phyloP scores from a whole-genome alignment of 2,113 vertebrate species.

The Sander vitreus region DNA sequence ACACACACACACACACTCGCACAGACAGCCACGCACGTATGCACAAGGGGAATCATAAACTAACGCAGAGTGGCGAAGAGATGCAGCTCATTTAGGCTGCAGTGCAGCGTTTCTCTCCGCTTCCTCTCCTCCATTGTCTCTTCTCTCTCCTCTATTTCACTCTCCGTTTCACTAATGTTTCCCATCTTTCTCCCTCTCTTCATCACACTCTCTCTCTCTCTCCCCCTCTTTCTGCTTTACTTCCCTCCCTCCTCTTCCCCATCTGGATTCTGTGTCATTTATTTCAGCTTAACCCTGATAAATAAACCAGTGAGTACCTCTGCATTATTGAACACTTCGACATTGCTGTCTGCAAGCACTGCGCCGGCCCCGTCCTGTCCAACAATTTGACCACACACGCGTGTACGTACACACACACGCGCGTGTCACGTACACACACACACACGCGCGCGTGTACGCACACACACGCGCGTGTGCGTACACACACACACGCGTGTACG shows the following conservation, averaged over 20 bases:
- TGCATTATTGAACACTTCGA: slow-evolving; percentile 80
- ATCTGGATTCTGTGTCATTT: slow-evolving; percentile 74
- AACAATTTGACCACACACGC: slow-evolving; percentile 61
- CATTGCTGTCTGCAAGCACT: slow-evolving; percentile 60
- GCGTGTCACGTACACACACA: slow-evolving; percentile 6
- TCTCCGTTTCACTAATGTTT: slow-evolving; percentile 38
- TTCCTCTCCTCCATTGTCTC: slow-evolving; percentile 62
- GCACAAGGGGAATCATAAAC: slow-evolving; percentile 57
- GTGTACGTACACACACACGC: slow-evolving; percentile 13
- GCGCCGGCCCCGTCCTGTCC: slow-evolving; percentile 36
- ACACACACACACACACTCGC: not conserved
- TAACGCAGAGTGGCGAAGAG: slow-evolving; percentile 47
- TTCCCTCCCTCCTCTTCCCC: slow-evolving; percentile 26
- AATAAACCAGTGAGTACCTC: slow-evolving; percentile 77
- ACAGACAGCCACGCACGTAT: slow-evolving; percentile 22
- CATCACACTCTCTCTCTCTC: slow-evolving; percentile 20
- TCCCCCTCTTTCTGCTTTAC: slow-evolving; percentile 8
- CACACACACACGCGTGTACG: not conserved
- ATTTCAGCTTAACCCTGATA: slow-evolving; percentile 84
- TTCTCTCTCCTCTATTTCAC: slow-evolving; percentile 56
- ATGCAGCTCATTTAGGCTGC: slow-evolving; percentile 73
- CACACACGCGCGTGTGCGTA: slow-evolving; percentile 29
- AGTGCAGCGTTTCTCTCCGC: slow-evolving; percentile 60
- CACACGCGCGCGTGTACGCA: slow-evolving; percentile 26
- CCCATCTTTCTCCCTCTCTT: slow-evolving; percentile 46